Percentiles rank a stretch among this genome's conserved stretches.
phyloP scores from a whole-genome alignment of 1,140 invertebrate species.

The Bombyx mori region DNA sequence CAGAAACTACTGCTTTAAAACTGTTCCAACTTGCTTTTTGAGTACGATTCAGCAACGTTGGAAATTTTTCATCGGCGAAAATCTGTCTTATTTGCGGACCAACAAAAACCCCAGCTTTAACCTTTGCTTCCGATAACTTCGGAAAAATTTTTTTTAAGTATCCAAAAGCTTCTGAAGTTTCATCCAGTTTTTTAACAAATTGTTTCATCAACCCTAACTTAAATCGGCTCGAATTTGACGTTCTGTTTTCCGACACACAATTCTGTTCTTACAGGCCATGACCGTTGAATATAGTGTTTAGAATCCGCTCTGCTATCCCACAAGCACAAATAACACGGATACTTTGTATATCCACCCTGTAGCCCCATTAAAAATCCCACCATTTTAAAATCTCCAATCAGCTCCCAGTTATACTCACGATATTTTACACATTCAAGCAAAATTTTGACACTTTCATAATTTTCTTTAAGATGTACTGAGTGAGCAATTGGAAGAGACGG shows the following conservation, averaged over 20 bases:
- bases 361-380: conserved; percentile 19
- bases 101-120: conserved; percentile 27
- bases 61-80: too few relatives aligned
- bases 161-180: conserved; percentile 16
- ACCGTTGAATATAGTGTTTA: conserved; percentile 17
- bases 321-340: conserved; percentile 18
- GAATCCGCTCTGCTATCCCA: conserved; percentile 23
- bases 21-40: too few relatives aligned
- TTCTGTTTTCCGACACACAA: conserved; percentile 5
- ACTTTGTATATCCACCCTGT: conserved; percentile 18
- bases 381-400: conserved; percentile 23
- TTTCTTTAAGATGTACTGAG: conserved; percentile 13
- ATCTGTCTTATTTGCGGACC: too few relatives aligned
- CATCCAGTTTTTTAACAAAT: conserved; percentile 19
- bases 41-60: too few relatives aligned
- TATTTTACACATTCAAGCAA: conserved; percentile 18
- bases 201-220: conserved; percentile 23
- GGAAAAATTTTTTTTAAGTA: conserved; percentile 10
- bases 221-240: conserved; percentile 11
- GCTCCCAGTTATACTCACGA: conserved; percentile 17
- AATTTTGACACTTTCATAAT: conserved; percentile 12
- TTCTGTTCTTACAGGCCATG: conserved; percentile 9
- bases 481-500: conserved; percentile 13
- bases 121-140: conserved; percentile 20
- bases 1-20: too few relatives aligned